Base-by-base conservation (phyloP, 2,888 invertebrate species). In the Pollenia labialis region DNA sequence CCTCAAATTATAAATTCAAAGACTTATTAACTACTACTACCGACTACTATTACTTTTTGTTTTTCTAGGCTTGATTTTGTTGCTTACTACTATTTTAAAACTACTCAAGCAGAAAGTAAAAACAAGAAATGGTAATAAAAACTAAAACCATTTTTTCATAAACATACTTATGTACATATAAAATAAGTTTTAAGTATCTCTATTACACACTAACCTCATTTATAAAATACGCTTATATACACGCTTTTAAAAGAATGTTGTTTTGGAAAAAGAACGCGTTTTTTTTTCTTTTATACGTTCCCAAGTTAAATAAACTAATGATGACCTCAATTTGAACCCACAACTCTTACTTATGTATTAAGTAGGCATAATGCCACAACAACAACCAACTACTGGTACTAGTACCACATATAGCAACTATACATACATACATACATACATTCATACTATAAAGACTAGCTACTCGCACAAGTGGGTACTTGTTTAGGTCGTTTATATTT, bases 121-220 rank as follows among this genome's bases (percentile, higher is more conserved):
- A 81, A 81, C 52, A 64, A 81, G 56, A 66, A 71, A 76, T 46
- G 7, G 7, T 23, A 46, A 46, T 52, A 62, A 69, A 62, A 79
- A 52, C 52, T 40, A 50, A 14, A 54, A 48, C n/a, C 0, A 52
- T 52, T 14, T 52, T n/a, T 52, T 14, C 6, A 6, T n/a, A 46
- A 18, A 66, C 18, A n/a, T 46, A 46, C n/a, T 48, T 58, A n/a
- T n/a, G n/a, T n/a, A 32, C 16, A 60, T 44, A 60, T 42, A 58
- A 81, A 81, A 75, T 82, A 18, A 72, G 54, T 64, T 76, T 72
- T 74, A 66, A 84, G 79, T 84, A 74, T 74, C 84, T 79, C 66
- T 74, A 75, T 85, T 56, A 85, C 77, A 83, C 74, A 85, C 84
- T 85, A 80, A 85, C 84, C 84, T 80, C 74, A 85, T 68, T 85